Evolutionary conservation across 1,140 invertebrate species (phyloP), one percentile per base, ranked within the genome.

Genomic region (Trichonephila inaurata): DNA sequence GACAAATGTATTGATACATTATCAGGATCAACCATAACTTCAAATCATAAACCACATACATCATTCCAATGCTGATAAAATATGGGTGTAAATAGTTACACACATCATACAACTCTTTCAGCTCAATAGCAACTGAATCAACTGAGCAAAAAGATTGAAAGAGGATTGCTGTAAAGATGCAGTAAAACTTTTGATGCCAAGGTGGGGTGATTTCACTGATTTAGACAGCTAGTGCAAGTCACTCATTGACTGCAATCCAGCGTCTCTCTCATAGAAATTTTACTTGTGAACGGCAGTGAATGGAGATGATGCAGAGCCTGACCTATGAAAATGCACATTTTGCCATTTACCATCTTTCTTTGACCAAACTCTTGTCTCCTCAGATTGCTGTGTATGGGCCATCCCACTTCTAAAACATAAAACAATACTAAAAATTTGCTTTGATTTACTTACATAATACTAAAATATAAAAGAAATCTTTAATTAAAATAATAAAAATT

Each of bases 281-380:
- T 94, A 94, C 64, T 94, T 94, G 82, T 91, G 93, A 91, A 91
- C 93, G 24, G 89, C 87, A 19, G 93, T 81, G 58, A 94, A 94
- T 86, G 89, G 89, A 86, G 93, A 94, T 64, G 94, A 94, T 33
- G 91, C 89, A 58, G 92, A 94, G 62, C 83, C 88, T 28, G 97
- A 97, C 77, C 98, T 97, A 96, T 99, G 99, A 96, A 98, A 99
- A 96, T 99, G 99, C 94, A 99, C 98, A 96, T 98, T 98, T 95
- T 98, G 98, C 99, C 99, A 99, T 96, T 99, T 99, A 96, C 97
- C 98, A 96, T 99, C 98, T 95, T 98, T 97, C 96, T 98, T 98
- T 96, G 99, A 98, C 99, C 99, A 99, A 83, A 99, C 98, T 92
- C 99, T 97, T 92, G 98, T 99, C 96, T 99, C 99, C 96, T 99